A percentile compares a stretch with the other conserved stretches of the same genome.
These are phyloP conservation scores for Origma solitaria DNA, from an alignment of 2,113 vertebrate genomes.

Conservation along the genomic window DNA sequence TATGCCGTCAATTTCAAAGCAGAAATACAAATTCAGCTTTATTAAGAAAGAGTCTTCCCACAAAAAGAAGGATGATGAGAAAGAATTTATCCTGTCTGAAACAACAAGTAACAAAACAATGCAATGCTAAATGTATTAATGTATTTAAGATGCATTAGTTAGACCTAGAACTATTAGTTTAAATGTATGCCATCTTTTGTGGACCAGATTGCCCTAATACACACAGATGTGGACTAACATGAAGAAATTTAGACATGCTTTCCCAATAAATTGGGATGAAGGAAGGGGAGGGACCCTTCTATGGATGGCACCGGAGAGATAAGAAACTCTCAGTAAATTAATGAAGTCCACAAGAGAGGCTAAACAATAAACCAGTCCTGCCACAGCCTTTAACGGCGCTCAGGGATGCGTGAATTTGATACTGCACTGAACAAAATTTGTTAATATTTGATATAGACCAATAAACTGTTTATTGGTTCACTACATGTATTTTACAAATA, in stretches of 20 bases:
- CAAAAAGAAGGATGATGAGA: accelerated
- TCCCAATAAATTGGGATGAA: background rate
- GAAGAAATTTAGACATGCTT: background rate
- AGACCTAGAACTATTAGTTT: background rate
- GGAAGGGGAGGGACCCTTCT: background rate
- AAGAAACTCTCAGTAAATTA: background rate
- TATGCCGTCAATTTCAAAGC: background rate
- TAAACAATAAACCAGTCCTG: background rate
- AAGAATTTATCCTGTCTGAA: background rate
- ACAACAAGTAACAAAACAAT: background rate
- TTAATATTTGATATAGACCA: background rate
- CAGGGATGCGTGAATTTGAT: background rate
- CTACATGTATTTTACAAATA: background rate
- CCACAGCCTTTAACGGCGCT: background rate
- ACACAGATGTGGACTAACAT: background rate
- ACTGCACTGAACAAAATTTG: background rate
- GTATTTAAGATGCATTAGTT: background rate
- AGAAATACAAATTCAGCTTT: background rate
- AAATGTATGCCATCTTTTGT: background rate
- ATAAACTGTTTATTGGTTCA: background rate
- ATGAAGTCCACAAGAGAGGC: background rate
- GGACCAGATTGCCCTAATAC: background rate
- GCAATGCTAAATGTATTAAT: background rate
- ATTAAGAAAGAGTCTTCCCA: background rate
- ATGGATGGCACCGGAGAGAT: background rate